These are phyloP conservation scores for Phodopus roborovskii DNA, from an alignment of 2,113 vertebrate genomes.

Conservation along the genomic window DNA sequence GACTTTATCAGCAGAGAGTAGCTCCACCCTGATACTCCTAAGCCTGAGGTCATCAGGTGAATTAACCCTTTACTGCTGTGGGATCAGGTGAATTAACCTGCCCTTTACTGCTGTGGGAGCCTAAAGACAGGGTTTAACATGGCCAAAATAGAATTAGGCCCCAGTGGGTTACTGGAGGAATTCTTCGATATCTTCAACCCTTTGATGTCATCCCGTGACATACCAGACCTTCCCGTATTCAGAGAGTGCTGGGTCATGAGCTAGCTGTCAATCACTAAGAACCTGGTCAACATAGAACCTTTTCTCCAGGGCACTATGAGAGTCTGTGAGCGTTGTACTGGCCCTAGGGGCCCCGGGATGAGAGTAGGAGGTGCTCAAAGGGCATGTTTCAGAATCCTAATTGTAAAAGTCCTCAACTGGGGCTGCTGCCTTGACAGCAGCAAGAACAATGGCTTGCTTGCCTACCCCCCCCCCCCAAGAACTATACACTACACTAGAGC, in stretches of 20 bases:
- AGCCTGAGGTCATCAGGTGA: too few relatives aligned
- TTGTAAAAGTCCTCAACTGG: constrained; percentile 56
- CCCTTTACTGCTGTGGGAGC: too few relatives aligned
- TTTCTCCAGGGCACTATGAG: not conserved
- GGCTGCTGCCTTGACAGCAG: constrained; percentile 3
- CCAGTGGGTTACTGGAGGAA: not conserved
- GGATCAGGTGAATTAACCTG: too few relatives aligned
- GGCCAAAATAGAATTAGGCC: not conserved
- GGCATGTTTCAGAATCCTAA: constrained; percentile 49
- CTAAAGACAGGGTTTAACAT: not conserved
- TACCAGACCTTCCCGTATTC: not conserved
- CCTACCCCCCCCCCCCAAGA: not conserved
- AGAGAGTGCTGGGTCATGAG: constrained; percentile 7
- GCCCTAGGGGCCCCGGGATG: not conserved
- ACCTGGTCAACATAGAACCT: not conserved
- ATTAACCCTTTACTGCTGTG: too few relatives aligned
- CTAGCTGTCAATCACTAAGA: constrained; percentile 20
- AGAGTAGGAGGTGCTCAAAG: constrained; percentile 33
- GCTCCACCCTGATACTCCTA: too few relatives aligned
- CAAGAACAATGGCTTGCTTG: constrained; percentile 1
- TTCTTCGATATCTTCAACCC: not conserved
- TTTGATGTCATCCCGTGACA: not conserved
- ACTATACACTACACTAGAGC: not conserved
- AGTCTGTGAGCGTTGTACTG: not conserved
- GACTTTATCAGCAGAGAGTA: too few relatives aligned